These are phyloP conservation scores for Acrocera orbiculus DNA, from an alignment of 2,888 invertebrate genomes.

Conservation along the genomic window DNA sequence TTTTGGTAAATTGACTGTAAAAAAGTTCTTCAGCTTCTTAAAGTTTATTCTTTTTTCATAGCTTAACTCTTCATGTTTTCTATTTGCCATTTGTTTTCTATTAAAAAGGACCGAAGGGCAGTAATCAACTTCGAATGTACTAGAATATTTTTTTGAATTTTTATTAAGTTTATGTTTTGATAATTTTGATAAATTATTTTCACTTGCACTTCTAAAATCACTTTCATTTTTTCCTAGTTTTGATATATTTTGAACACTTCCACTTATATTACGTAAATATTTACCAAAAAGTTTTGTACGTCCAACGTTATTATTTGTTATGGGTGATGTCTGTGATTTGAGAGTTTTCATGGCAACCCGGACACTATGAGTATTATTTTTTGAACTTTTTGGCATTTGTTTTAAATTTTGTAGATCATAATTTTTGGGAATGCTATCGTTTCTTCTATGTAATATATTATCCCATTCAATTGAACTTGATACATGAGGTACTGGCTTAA, in stretches of 20 bases:
- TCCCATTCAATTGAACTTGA: constrained; percentile 10
- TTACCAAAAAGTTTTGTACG: background rate
- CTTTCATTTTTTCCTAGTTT: constrained; percentile 1
- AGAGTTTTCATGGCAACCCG: background rate
- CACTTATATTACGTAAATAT: constrained; percentile 8
- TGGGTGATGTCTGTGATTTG: background rate
- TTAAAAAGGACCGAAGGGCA: constrained; percentile 12
- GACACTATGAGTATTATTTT: background rate
- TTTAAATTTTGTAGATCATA: background rate
- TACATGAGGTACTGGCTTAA: background rate
- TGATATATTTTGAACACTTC: constrained; percentile 12
- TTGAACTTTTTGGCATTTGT: background rate
- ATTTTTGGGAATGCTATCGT: background rate
- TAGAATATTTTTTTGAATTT: constrained; percentile 1
- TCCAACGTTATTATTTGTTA: background rate
- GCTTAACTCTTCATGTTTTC: too few species aligned
- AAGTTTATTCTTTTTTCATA: constrained; percentile 2
- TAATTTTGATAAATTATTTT: constrained; percentile 10
- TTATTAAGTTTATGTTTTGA: constrained; percentile 4
- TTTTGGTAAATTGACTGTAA: constrained; percentile 6
- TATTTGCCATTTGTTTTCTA: constrained; percentile 5
- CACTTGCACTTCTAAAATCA: constrained; percentile 10
- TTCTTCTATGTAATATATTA: constrained; percentile 10
- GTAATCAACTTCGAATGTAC: constrained; percentile 7
- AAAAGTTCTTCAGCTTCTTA: constrained; percentile 8